Evolutionary conservation across 1,140 invertebrate species (phyloP).

Genomic region (Anastrepha ludens): DNA sequence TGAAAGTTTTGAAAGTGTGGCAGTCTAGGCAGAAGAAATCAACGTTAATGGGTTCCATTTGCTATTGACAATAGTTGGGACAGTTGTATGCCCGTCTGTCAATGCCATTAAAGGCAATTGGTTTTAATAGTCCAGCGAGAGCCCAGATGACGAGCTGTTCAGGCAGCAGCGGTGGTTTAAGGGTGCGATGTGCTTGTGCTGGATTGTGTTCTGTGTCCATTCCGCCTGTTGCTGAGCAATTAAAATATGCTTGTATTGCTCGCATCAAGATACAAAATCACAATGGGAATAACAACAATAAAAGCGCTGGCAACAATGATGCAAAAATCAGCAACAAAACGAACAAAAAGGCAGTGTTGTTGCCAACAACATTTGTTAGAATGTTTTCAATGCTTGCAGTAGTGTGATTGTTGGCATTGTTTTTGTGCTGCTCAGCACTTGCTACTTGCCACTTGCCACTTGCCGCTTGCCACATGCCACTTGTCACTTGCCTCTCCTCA

Average conservation of each 20-base stretch:
- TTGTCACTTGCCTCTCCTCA: background rate
- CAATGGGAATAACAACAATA: background rate
- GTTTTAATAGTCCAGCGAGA: background rate
- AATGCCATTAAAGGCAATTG: background rate
- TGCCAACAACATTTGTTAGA: background rate
- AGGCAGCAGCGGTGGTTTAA: background rate
- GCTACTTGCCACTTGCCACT: slow-evolving; percentile 6
- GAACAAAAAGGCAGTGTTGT: background rate
- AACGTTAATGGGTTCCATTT: slow-evolving; percentile 11
- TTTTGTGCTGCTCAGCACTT: slow-evolving; percentile 1
- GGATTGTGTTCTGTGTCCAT: background rate
- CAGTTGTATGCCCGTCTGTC: background rate
- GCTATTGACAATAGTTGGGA: background rate
- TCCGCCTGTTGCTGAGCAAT: slow-evolving; percentile 48
- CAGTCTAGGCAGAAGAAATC: slow-evolving; percentile 29
- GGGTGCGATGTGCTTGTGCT: no score
- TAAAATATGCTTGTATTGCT: slow-evolving; percentile 21
- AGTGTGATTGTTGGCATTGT: background rate
- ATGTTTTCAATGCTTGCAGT: slow-evolving; percentile 35
- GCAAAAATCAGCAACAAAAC: background rate
- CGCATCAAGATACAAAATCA: background rate
- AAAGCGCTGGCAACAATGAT: background rate
- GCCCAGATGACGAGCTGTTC: background rate
- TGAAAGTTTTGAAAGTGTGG: background rate
- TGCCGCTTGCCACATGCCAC: background rate